Evolutionary conservation across 1,140 invertebrate genomes (phyloP), one percentile per base, ranked within the genome.

Genomic region (Panagrolaimus sp.): DNA sequence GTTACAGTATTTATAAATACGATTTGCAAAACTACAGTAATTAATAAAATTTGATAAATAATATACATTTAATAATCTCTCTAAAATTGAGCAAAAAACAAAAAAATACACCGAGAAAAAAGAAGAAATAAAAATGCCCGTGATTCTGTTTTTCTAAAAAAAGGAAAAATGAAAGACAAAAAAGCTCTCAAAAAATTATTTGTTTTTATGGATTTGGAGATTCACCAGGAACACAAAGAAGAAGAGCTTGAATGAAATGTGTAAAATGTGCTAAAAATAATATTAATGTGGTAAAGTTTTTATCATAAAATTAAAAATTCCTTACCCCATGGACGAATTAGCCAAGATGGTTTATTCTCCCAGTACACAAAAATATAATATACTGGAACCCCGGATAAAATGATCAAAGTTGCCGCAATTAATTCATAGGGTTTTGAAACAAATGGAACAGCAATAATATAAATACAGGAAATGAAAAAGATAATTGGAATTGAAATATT

Each of bases 381-480:
- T 47, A 83, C 45, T 14, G 80, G 80, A n/a, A 82, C 48, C 1
- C 80, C 80, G 14, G 81, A 71, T 1, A 73, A 46, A 45, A 82
- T 82, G 3, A 82, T 66, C 14, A 43, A 45, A n/a, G 82, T n/a
- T 38, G 83, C 81, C 12, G 75, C 66, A 38, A 81, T 26, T 6
- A 83, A 64, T 55, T 82, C 77, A 17, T 55, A 32, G 1, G 80
- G 81, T 32, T 70, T 38, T 8, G 52, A 55, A 21, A 82, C 67
- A 68, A 82, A 80, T 24, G 80, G 80, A 17, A 81, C 65, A 24
- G 78, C 58, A 24, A 82, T 45, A 10, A 83, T 70, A 63, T 80
- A 83, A 17, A 83, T 38, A 62, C 82, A 82, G 21, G 75, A 66
- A 1, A 72, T 2, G 38, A 83, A 71, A 71, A 82, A 82, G 4